Percentiles rank a stretch among this genome's conserved stretches.
Conservation (phyloP, 1,140 invertebrate species). For the Hydropsyche tenuis region DNA sequence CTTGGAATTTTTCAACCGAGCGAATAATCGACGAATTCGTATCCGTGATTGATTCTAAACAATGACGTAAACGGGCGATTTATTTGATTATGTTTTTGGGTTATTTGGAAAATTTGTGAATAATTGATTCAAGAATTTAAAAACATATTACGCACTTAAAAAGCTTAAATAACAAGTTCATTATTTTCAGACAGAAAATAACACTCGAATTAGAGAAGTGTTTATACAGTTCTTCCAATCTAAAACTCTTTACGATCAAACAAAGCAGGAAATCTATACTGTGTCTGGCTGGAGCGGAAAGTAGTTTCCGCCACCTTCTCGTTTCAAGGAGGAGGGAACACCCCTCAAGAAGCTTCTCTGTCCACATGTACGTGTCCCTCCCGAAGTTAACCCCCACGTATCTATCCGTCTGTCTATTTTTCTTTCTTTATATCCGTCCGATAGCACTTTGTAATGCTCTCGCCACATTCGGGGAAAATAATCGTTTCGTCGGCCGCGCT, state of each 20-base stretch:
- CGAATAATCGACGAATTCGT: too few relatives aligned
- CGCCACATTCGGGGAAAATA: constrained; percentile 16
- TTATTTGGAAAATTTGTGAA: too few relatives aligned
- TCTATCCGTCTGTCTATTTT: not conserved
- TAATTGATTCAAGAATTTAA: too few relatives aligned
- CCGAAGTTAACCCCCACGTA: not conserved
- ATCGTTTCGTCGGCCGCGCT: constrained; percentile 11
- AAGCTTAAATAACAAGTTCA: too few relatives aligned
- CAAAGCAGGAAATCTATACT: constrained; percentile 9
- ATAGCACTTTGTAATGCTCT: not conserved
- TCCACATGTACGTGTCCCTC: not conserved
- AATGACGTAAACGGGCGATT: too few relatives aligned
- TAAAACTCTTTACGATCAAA: not conserved
- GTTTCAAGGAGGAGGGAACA: not conserved
- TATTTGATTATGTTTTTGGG: too few relatives aligned
- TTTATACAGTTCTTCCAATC: not conserved
- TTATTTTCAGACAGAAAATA: too few relatives aligned
- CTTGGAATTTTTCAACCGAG: too few relatives aligned
- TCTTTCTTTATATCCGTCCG: constrained; percentile 14
- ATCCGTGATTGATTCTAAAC: too few relatives aligned
- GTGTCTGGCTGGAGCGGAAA: not conserved
- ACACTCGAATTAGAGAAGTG: too few relatives aligned
- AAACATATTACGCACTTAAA: too few relatives aligned
- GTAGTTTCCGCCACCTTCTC: not conserved
- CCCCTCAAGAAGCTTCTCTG: not conserved